A percentile compares a stretch with the other conserved stretches of the same genome.
phyloP scores from a whole-genome alignment of 2,797 vertebrate species.

The Helostoma temminkii region DNA sequence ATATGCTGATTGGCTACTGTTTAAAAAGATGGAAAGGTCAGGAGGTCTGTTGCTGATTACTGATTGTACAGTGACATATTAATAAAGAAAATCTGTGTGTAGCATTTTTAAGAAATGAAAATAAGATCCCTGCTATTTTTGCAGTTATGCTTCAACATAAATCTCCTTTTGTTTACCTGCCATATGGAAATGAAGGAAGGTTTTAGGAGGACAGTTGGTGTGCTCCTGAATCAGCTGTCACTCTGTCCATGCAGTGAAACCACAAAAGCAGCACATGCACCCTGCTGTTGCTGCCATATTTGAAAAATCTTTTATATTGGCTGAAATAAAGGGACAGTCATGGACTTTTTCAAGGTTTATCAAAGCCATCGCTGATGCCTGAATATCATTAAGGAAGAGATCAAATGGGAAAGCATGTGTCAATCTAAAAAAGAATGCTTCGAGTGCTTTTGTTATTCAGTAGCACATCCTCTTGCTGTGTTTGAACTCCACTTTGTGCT shows the following conservation, averaged over 20 bases:
- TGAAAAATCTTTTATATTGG: conserved; percentile 33
- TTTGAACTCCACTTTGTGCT: conserved; percentile 41
- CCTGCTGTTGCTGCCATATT: conserved; percentile 39
- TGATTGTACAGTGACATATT: background rate
- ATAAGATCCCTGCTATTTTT: background rate
- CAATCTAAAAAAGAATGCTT: conserved; percentile 37
- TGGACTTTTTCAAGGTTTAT: conserved; percentile 33
- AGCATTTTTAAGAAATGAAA: conserved; percentile 11
- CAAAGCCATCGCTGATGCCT: conserved; percentile 51
- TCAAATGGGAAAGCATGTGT: conserved; percentile 30
- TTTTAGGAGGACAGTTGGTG: conserved; percentile 20
- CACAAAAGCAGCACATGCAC: conserved; percentile 30
- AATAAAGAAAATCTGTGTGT: conserved; percentile 3
- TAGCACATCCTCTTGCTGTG: conserved; percentile 9
- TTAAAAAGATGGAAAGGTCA: no score
- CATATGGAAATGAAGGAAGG: conserved; percentile 1
- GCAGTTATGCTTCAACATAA: conserved; percentile 3
- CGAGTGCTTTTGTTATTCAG: conserved; percentile 18
- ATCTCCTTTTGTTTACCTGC: conserved; percentile 21
- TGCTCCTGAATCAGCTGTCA: conserved; percentile 38
- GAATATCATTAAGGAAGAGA: conserved; percentile 37
- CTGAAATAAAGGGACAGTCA: conserved; percentile 25
- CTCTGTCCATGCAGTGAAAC: conserved; percentile 15
- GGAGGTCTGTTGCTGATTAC: background rate
- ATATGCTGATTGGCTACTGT: no score